These are phyloP conservation scores for Ascaphus truei DNA, from an alignment of 2,113 vertebrate genomes.

Conservation along the genomic window DNA sequence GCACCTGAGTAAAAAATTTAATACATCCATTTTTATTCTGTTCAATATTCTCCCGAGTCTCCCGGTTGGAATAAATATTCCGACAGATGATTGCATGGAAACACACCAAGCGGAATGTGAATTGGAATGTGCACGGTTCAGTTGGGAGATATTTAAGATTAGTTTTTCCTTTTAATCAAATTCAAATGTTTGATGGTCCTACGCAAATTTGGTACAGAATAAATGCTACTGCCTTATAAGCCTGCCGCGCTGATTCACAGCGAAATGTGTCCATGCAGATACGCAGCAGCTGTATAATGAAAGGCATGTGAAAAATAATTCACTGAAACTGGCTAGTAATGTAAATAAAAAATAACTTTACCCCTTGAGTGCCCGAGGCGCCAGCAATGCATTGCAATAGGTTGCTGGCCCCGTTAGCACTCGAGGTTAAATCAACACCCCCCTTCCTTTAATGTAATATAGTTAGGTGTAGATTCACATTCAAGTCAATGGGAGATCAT, in stretches of 20 bases:
- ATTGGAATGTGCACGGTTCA: slow-evolving; percentile 61
- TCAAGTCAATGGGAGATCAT: too few species aligned
- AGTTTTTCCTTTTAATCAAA: slow-evolving; percentile 67
- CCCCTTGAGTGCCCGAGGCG: neutral
- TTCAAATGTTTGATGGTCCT: slow-evolving; percentile 59
- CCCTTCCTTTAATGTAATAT: too few species aligned
- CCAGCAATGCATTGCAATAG: neutral
- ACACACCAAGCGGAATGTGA: slow-evolving; percentile 62
- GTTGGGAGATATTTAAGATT: slow-evolving; percentile 62
- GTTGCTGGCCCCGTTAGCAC: too few species aligned
- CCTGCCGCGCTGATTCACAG: slow-evolving; percentile 49
- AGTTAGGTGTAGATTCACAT: too few species aligned
- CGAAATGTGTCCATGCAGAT: slow-evolving; percentile 44
- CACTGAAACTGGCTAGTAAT: slow-evolving; percentile 34
- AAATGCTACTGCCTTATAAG: slow-evolving; percentile 48
- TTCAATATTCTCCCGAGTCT: slow-evolving; percentile 63
- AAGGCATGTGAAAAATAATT: slow-evolving; percentile 46
- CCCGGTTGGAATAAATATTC: slow-evolving; percentile 62
- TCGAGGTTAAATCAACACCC: too few species aligned
- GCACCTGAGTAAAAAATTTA: slow-evolving; percentile 71
- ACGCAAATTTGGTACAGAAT: slow-evolving; percentile 49
- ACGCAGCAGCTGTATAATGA: slow-evolving; percentile 39
- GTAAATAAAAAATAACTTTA: neutral
- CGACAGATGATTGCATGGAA: slow-evolving; percentile 60
- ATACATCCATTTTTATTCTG: slow-evolving; percentile 69